Evolutionary conservation across 2,797 vertebrate species (phyloP).

Genomic region (Urophycis tenuis): DNA sequence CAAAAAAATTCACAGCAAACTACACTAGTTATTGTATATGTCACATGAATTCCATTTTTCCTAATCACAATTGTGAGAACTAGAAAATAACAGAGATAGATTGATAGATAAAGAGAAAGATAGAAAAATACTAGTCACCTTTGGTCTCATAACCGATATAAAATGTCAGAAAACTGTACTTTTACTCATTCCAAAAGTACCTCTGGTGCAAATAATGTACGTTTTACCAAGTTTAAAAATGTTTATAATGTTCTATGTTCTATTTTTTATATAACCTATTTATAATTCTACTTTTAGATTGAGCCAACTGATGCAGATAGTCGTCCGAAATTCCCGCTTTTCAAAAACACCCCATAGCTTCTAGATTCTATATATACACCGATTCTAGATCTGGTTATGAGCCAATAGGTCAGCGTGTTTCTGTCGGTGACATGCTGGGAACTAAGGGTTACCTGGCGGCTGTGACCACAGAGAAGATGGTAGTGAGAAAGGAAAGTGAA

Average conservation of each 20-base stretch:
- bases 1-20: background rate
- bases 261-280: too few species aligned
- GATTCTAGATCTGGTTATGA: conserved; percentile 54
- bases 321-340: background rate
- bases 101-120: background rate
- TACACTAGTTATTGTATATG: background rate
- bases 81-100: background rate
- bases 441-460: conserved; percentile 22
- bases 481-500: conserved; percentile 28
- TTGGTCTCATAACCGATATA: conserved; percentile 65
- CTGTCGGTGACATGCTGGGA: conserved; percentile 41
- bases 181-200: background rate
- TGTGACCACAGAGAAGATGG: conserved; percentile 46
- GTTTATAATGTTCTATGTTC: background rate
- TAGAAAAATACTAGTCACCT: conserved; percentile 34
- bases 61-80: background rate
- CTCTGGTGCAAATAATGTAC: background rate
- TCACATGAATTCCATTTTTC: background rate
- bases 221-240: background rate
- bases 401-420: conserved; percentile 54
- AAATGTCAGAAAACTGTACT: background rate
- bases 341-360: background rate
- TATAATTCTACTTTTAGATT: background rate
- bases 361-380: too few species aligned
- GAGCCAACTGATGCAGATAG: background rate